These are phyloP conservation scores for Ochropleura plecta DNA, from an alignment of 2,888 invertebrate genomes.

Conservation along the genomic window DNA sequence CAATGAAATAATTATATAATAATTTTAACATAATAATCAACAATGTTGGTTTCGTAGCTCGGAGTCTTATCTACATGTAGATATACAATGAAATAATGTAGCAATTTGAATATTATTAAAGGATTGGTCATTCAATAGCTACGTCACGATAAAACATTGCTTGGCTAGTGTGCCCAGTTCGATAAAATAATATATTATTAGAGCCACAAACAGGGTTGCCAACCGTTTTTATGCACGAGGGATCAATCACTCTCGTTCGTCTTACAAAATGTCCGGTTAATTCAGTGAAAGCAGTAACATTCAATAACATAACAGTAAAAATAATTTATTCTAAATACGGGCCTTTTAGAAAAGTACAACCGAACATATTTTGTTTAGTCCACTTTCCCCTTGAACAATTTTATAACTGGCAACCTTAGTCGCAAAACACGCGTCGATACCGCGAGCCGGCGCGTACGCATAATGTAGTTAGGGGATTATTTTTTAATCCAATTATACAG, in stretches of 20 bases:
- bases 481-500: constrained; percentile 70
- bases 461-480: constrained; percentile 56
- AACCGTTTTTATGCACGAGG: background rate
- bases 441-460: constrained; percentile 39
- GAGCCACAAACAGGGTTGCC: constrained; percentile 25
- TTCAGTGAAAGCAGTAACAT: constrained; percentile 1
- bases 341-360: background rate
- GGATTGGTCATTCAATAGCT: constrained; percentile 26
- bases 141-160: constrained; percentile 25
- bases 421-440: constrained; percentile 22
- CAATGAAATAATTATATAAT: constrained; percentile 25
- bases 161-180: constrained; percentile 8
- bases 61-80: constrained; percentile 34
- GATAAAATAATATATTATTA: constrained; percentile 17
- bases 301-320: background rate
- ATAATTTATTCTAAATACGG: background rate
- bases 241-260: background rate
- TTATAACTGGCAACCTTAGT: constrained; percentile 37
- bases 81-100: constrained; percentile 24
- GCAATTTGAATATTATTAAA: constrained; percentile 26
- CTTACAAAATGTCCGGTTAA: background rate
- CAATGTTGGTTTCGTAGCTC: background rate
- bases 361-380: background rate
- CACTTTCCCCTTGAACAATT: background rate
- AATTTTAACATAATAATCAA: constrained; percentile 16